Conservation (phyloP, 2,113 vertebrate genomes). For the Python bivittatus region DNA sequence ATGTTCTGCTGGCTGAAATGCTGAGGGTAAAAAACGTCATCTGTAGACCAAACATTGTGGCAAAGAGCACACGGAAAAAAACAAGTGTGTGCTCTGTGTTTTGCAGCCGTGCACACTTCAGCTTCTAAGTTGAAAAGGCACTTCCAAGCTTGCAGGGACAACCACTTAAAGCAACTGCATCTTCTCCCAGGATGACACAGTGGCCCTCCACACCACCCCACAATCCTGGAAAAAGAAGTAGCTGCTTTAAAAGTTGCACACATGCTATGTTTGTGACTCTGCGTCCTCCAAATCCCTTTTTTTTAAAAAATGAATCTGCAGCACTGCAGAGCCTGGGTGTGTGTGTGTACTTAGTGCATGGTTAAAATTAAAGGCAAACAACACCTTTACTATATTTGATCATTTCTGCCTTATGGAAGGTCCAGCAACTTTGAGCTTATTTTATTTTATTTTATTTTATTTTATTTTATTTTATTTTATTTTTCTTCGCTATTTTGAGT, state of each 20-base stretch:
- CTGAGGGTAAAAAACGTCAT: not conserved
- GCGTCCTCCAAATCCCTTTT: no score
- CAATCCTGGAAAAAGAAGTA: not conserved
- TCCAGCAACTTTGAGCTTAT: not conserved
- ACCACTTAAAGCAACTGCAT: not conserved
- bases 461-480: not conserved
- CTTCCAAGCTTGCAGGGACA: not conserved
- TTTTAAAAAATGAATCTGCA: no score
- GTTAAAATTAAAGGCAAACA: not conserved
- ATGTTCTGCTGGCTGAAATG: not conserved
- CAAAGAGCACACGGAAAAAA: not conserved
- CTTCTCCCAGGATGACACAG: not conserved
- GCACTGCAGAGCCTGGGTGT: no score
- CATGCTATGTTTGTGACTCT: no score
- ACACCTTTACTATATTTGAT: not conserved
- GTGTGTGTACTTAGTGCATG: not conserved
- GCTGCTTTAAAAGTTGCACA: not conserved
- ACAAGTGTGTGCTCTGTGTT: accelerated
- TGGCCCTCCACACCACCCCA: not conserved
- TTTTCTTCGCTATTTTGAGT: not conserved
- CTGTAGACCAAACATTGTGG: not conserved
- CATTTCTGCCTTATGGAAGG: not conserved
- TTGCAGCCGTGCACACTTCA: not conserved
- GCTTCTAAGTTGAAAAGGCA: not conserved
- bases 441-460: not conserved